Base-by-base conservation (phyloP, 2,888 invertebrate genomes). In the Eupithecia subumbrata region DNA sequence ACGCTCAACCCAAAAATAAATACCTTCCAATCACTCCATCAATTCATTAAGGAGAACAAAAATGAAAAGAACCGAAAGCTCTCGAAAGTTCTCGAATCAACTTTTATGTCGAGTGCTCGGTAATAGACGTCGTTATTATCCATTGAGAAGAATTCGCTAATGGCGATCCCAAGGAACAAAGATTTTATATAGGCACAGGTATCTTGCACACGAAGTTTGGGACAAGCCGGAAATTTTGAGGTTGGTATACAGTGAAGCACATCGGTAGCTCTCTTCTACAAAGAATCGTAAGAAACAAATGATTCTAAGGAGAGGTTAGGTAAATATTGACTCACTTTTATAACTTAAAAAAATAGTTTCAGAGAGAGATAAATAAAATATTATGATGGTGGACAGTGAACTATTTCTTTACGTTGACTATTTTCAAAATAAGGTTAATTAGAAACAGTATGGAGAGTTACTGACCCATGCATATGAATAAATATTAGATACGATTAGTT, bases 61-160 rank as follows among this genome's bases (percentile, higher is more conserved):
- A 64, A 76, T 75, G 71, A 78, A 79, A 72, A 79, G 79, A 76
- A 72, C 78, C 73, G 64, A 78, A 76, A 78, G 78, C 78, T 78
- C 76, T 79, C 75, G 70, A 80, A 80, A 79, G 72, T 81, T 80
- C 78, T 78, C 78, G 76, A 81, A 81, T 79, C 80, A 78, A 80
- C 77, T 80, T 80, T 81, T 80, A 79, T 77, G 81, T 82, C 79
- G 80, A 82, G 82, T 80, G 81, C 81, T 75, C 78, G 69, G 80
- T 78, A 74, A 76, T 81, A 82, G 81, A 81, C 78, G 73, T 80
- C 79, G 75, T 79, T 79, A 80, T 77, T 76, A 79, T 80, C 79
- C 76, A 81, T 78, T 80, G 76, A 78, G 69, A 79, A 80, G 80
- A 82, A 82, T 81, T 83, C 76, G 74, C 81, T 74, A 82, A 85